Evolutionary conservation across 2,113 vertebrate genomes (phyloP).

Genomic region (Silurus asotus): DNA sequence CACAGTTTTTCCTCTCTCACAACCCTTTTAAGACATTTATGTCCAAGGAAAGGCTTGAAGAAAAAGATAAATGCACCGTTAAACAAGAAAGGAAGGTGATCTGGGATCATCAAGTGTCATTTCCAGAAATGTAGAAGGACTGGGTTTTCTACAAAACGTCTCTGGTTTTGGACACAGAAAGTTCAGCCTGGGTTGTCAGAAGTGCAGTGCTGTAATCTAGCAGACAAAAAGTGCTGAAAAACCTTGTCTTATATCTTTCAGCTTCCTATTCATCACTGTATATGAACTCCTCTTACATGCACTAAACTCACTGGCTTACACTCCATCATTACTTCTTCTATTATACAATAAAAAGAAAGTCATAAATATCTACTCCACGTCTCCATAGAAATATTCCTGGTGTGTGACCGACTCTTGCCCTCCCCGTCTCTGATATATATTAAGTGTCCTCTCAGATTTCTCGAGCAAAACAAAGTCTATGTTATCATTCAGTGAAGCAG

Average conservation of each 20-base stretch:
- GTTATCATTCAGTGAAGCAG: slow-evolving; percentile 51
- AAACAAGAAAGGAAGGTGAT: not conserved
- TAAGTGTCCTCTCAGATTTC: slow-evolving; percentile 39
- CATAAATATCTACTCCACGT: slow-evolving; percentile 49
- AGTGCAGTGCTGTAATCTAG: not conserved
- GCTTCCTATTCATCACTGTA: not conserved
- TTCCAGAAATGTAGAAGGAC: not conserved
- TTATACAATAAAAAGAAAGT: slow-evolving; percentile 38
- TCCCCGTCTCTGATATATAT: slow-evolving; percentile 44
- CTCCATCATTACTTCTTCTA: slow-evolving; percentile 17
- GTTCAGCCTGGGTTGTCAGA: not conserved
- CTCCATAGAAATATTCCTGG: slow-evolving; percentile 43
- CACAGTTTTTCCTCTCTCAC: slow-evolving; percentile 43
- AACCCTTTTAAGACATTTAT: slow-evolving; percentile 52
- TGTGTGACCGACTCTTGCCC: slow-evolving; percentile 40
- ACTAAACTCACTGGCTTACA: not conserved
- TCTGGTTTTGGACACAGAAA: not conserved
- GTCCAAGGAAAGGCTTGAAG: slow-evolving; percentile 21
- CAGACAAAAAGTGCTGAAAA: not conserved
- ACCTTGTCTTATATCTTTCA: not conserved
- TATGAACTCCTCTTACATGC: slow-evolving; percentile 19
- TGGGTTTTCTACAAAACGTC: not conserved
- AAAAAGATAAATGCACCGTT: slow-evolving; percentile 15
- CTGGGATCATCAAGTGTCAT: not conserved
- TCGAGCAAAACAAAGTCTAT: slow-evolving; percentile 47